Evolutionary conservation across 2,888 invertebrate species (phyloP).

Genomic region (Andricus curvator): DNA sequence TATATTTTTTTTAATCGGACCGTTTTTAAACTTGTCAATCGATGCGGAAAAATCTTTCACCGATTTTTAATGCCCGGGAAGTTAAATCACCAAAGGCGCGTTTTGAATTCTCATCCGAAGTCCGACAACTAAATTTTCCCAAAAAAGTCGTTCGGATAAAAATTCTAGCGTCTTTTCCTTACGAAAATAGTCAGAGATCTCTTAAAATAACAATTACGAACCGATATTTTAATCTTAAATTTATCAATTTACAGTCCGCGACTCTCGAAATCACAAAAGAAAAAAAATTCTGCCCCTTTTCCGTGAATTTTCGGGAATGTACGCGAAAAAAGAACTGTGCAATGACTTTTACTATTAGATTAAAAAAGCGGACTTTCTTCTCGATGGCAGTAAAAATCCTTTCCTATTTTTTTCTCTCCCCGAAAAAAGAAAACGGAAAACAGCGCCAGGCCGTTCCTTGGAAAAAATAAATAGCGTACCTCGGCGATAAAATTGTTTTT

Average conservation of each 20-base stretch:
- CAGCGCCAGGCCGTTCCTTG: background rate
- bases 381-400: slow-evolving; percentile 6
- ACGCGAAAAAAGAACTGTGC: slow-evolving; percentile 25
- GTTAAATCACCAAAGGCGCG: background rate
- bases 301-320: slow-evolving; percentile 29
- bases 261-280: slow-evolving; percentile 12
- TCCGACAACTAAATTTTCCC: background rate
- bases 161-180: background rate
- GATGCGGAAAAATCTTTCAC: background rate
- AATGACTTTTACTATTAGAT: slow-evolving; percentile 38
- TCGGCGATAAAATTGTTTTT: background rate
- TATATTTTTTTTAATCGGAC: background rate
- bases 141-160: background rate
- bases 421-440: slow-evolving; percentile 1
- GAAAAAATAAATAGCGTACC: slow-evolving; percentile 13
- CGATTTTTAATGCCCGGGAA: slow-evolving; percentile 20
- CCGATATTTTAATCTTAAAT: background rate
- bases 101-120: background rate
- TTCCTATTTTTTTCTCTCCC: background rate
- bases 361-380: background rate
- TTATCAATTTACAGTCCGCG: slow-evolving; percentile 14
- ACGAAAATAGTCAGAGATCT: background rate
- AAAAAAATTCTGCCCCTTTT: slow-evolving; percentile 10
- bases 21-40: background rate
- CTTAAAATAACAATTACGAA: background rate